Percentiles rank a stretch among this genome's conserved stretches.
These are phyloP conservation scores for Ligdia adustata DNA, from an alignment of 2,888 invertebrate genomes.

Conservation along the genomic window DNA sequence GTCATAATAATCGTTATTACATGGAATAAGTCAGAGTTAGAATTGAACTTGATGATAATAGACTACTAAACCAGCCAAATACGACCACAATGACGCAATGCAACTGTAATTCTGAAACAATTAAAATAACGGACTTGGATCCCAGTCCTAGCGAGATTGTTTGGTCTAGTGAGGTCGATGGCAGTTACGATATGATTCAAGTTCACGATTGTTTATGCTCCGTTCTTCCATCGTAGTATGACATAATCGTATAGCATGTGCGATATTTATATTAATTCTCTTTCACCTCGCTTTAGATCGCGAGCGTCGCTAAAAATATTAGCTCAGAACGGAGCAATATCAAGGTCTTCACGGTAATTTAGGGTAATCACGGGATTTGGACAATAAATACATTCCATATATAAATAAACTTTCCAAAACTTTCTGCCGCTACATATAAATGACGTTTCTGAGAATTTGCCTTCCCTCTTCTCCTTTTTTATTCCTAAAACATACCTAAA, in stretches of 20 bases:
- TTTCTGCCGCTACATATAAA: too few species aligned
- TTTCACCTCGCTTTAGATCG: constrained; percentile 61
- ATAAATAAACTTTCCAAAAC: constrained; percentile 10
- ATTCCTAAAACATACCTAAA: too few species aligned
- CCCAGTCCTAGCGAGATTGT: neutral
- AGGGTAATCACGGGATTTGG: constrained; percentile 42
- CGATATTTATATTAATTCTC: constrained; percentile 64
- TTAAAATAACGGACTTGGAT: too few species aligned
- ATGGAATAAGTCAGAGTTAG: too few species aligned
- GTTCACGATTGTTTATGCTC: constrained; percentile 54
- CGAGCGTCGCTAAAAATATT: constrained; percentile 73
- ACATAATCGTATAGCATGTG: constrained; percentile 60
- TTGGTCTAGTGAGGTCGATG: constrained; percentile 24
- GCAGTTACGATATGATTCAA: constrained; percentile 33
- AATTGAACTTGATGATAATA: too few species aligned
- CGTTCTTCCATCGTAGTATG: constrained; percentile 50
- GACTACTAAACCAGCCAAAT: too few species aligned
- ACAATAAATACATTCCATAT: constrained; percentile 18
- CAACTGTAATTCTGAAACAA: neutral
- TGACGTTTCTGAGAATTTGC: too few species aligned
- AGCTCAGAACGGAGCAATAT: constrained; percentile 67
- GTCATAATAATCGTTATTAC: too few species aligned
- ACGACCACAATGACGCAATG: too few species aligned
- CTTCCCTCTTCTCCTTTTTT: too few species aligned
- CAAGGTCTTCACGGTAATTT: constrained; percentile 64